phyloP scores from a whole-genome alignment of 2,797 vertebrate genomes.

The Sternarchorhynchus goeldii region DNA sequence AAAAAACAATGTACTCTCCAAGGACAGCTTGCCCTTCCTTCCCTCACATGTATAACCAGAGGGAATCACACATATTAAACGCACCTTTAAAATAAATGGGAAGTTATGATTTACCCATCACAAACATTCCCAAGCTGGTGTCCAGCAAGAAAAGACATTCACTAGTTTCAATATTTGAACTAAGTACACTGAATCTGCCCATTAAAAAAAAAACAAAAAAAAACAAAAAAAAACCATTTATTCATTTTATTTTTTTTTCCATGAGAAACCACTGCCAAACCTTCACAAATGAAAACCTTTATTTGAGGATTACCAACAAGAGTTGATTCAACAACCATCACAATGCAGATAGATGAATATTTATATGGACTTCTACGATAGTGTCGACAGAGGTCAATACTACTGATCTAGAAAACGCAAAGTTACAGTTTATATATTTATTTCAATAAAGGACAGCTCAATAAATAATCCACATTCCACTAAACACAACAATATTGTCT shows the following conservation, averaged over 20 bases:
- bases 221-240: too few relatives aligned
- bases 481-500: conserved; percentile 74
- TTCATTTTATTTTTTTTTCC: too few relatives aligned
- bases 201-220: conserved; percentile 2
- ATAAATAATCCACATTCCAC: conserved; percentile 82
- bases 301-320: conserved; percentile 77
- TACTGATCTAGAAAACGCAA: conserved; percentile 68
- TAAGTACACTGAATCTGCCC: neutral
- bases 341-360: conserved; percentile 73
- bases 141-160: neutral
- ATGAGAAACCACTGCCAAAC: conserved; percentile 62
- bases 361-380: conserved; percentile 72
- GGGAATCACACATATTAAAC: neutral
- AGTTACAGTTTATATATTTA: conserved; percentile 69
- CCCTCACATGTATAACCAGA: neutral
- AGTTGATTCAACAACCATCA: conserved; percentile 77
- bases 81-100: too few relatives aligned
- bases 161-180: neutral
- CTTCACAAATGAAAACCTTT: conserved; percentile 82
- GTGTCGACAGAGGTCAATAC: conserved; percentile 69
- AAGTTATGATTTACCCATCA: too few relatives aligned
- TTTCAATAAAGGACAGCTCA: conserved; percentile 73
- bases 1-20: neutral
- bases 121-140: too few relatives aligned
- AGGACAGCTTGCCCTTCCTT: conserved; percentile 26